These are phyloP conservation scores for Oreochromis niloticus DNA, from an alignment of 2,113 vertebrate species.

Conservation along the genomic window DNA sequence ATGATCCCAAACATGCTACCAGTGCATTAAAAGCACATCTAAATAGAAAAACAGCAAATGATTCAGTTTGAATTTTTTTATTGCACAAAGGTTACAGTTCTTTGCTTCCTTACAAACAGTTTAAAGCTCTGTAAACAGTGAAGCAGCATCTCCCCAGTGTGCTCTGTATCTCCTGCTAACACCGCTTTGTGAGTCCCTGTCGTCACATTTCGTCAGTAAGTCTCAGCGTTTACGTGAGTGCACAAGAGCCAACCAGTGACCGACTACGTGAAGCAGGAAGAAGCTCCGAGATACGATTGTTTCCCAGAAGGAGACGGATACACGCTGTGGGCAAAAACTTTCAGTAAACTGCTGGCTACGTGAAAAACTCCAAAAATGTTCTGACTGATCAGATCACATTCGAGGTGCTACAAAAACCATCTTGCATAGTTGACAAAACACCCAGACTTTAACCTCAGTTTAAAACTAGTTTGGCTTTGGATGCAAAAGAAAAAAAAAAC, in stretches of 20 bases:
- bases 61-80: constrained; percentile 57
- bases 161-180: neutral
- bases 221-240: neutral
- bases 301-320: neutral
- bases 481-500: neutral
- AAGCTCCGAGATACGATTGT: neutral
- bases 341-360: neutral
- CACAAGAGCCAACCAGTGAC: constrained; percentile 21
- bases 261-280: constrained; percentile 13
- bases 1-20: neutral
- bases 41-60: neutral
- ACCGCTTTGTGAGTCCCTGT: constrained; percentile 4
- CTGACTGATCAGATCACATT: neutral
- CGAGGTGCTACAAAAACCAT: neutral
- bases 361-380: neutral
- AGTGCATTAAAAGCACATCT: neutral
- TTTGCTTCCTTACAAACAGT: constrained; percentile 56
- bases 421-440: neutral
- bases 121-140: constrained; percentile 75
- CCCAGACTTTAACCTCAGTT: neutral
- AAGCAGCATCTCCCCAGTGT: constrained; percentile 48
- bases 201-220: neutral
- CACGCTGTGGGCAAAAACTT: neutral
- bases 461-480: constrained; percentile 40
- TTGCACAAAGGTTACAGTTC: constrained; percentile 64